Conservation (phyloP, 2,113 vertebrate species). For the Callithrix jacchus region DNA sequence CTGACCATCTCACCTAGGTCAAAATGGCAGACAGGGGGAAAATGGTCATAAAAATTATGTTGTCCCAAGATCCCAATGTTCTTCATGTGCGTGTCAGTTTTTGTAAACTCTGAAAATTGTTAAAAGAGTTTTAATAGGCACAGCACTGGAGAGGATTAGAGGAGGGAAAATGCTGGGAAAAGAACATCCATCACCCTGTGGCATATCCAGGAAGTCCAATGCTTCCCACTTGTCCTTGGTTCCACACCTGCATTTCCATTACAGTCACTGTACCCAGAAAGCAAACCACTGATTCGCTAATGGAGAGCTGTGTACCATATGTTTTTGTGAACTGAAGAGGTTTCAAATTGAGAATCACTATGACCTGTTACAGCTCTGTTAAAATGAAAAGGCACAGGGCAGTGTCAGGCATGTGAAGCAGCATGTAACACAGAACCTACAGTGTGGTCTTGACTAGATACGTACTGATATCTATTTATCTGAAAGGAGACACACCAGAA, state of each 20-base stretch:
- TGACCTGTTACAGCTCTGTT: not conserved
- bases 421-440: not conserved
- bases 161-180: not conserved
- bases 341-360: not conserved
- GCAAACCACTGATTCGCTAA: not conserved
- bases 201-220: not conserved
- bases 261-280: conserved; percentile 58
- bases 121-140: not conserved
- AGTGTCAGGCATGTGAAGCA: not conserved
- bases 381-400: not conserved
- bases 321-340: not conserved
- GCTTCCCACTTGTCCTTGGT: not conserved
- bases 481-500: not conserved
- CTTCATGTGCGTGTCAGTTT: not conserved
- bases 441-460: not conserved
- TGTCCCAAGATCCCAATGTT: not conserved
- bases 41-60: not conserved
- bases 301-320: not conserved
- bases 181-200: not conserved
- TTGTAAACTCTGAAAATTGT: not conserved
- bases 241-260: conserved; percentile 70
- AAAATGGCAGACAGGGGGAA: not conserved
- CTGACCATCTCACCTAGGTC: not conserved
- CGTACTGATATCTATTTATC: not conserved
- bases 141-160: not conserved